These are phyloP conservation scores for Zelostemma sp. DNA, from an alignment of 1,140 invertebrate genomes.

Conservation along the genomic window DNA sequence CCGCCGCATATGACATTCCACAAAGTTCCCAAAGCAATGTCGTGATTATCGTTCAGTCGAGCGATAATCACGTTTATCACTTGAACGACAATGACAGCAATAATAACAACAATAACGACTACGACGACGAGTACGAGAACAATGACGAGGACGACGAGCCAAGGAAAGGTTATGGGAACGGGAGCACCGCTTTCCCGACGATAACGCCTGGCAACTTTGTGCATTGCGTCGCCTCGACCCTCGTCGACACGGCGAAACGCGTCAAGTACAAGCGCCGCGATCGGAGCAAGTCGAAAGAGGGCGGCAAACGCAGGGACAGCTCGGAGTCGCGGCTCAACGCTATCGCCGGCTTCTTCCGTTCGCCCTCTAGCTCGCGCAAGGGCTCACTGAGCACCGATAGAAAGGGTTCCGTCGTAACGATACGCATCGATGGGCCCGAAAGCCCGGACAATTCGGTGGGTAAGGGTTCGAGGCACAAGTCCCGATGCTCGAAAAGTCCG, in stretches of 20 bases:
- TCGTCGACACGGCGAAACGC: conserved; percentile 58
- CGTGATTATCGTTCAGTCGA: conserved; percentile 8
- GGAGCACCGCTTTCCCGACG: too few species aligned
- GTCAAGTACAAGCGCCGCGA: conserved; percentile 62
- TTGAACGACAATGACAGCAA: not conserved
- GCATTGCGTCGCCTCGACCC: conserved; percentile 53
- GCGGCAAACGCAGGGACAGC: conserved; percentile 60
- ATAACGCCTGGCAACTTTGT: too few species aligned
- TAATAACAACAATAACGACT: conserved; percentile 12
- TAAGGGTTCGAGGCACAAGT: conserved; percentile 55
- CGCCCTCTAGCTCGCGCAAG: conserved; percentile 66
- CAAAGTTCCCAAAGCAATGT: conserved; percentile 41
- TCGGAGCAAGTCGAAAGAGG: conserved; percentile 66
- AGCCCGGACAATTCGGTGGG: conserved; percentile 61
- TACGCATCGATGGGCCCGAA: conserved; percentile 56
- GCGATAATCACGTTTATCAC: conserved; percentile 10
- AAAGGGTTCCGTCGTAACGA: conserved; percentile 54
- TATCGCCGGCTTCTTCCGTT: conserved; percentile 66
- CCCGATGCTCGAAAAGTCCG: conserved; percentile 64
- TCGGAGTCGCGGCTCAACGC: conserved; percentile 63
- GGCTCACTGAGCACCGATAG: conserved; percentile 56
- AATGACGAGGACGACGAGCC: conserved; percentile 24
- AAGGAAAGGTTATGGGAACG: conserved; percentile 6
- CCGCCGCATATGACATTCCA: conserved; percentile 48
- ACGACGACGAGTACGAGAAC: conserved; percentile 16